These are phyloP conservation scores for Pseudolycoriella hygida DNA, from an alignment of 2,888 invertebrate genomes.

Conservation along the genomic window DNA sequence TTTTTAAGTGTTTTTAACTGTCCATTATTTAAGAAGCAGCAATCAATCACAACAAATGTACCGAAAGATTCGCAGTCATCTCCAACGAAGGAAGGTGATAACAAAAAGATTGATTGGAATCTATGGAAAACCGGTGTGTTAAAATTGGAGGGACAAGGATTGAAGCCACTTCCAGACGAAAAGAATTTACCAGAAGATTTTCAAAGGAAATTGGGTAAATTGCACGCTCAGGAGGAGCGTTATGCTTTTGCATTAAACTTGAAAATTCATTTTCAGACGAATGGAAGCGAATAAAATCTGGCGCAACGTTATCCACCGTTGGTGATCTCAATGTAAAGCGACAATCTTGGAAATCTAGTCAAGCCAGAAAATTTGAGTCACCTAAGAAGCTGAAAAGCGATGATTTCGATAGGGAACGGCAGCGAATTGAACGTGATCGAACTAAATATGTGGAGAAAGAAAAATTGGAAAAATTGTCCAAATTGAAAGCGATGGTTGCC, in stretches of 20 bases:
- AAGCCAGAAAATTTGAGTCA: slow-evolving; percentile 14
- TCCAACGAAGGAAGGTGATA: slow-evolving; percentile 21
- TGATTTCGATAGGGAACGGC: slow-evolving; percentile 42
- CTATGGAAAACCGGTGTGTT: slow-evolving; percentile 36
- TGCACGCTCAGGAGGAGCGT: slow-evolving; percentile 3
- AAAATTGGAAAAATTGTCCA: slow-evolving; percentile 31
- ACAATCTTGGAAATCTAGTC: slow-evolving; percentile 9
- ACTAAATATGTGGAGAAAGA: slow-evolving; percentile 46
- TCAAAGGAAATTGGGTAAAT: slow-evolving; percentile 52
- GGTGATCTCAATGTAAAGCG: slow-evolving; percentile 16
- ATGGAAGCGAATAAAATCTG: slow-evolving; percentile 64
- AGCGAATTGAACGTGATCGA: slow-evolving; percentile 38
- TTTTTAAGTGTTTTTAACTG: too few relatives aligned
- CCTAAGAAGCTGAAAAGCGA: slow-evolving; percentile 32
- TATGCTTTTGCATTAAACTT: background rate
- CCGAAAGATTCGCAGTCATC: slow-evolving; percentile 17
- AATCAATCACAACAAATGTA: slow-evolving; percentile 10
- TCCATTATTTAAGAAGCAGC: slow-evolving; percentile 11
- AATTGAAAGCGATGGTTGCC: slow-evolving; percentile 33
- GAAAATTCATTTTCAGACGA: slow-evolving; percentile 34
- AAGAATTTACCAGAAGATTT: slow-evolving; percentile 66
- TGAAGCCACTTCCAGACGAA: slow-evolving; percentile 36
- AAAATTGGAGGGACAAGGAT: slow-evolving; percentile 26
- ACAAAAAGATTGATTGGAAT: slow-evolving; percentile 41
- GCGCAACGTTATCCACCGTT: slow-evolving; percentile 31